Base-by-base conservation (phyloP, 2,113 vertebrate species). In the Procavia capensis region DNA sequence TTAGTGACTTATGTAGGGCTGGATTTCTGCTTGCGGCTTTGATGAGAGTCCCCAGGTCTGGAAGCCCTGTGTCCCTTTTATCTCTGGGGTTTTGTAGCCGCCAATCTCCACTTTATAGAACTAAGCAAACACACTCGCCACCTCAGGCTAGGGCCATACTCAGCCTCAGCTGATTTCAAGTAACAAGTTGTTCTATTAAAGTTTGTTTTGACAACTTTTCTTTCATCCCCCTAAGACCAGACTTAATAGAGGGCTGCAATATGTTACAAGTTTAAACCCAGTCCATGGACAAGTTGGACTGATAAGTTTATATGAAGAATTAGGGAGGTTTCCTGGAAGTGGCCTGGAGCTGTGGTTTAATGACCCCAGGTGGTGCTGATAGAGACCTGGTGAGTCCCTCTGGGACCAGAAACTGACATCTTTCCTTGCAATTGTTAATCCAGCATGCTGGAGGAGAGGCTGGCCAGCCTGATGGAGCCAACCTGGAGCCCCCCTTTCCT, bases 91-190 rank as follows among this genome's bases (percentile, higher is more conserved):
- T 74, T 91, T 75, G 24, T 27, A 70, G 70, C 68, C 39, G 10
- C 88, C 14, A 3, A 0, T 83, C 68, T 54, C 75, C 5, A 8
- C 74, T 76, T 83, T 92, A 57, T 64, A 85, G 86, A 94, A 72
- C 74, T 34, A 61, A 85, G 64, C 36, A 61, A 88, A 79, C 61
- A 82, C 3, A 25, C 68, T 78, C 63, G 90, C 90, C 81, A 41
- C 39, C 54, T 72, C 36, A 72, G 83, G 50, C 31, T 90, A 94
- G 88, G 20, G 25, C 76, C 84, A 57, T 45, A 34, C 57, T 64
- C 25, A 22, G 68, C 43, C 57, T 83, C 90, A 93, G 97, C 94
- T 88, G 94, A 95, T 83, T 88, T 79, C 88, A 68, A 31, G 92
- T 88, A 95, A 68, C 36, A 57, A 43, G 47, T 41, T 68, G 41